phyloP scores from a whole-genome alignment of 2,797 vertebrate genomes.

The Manis pentadactyla region DNA sequence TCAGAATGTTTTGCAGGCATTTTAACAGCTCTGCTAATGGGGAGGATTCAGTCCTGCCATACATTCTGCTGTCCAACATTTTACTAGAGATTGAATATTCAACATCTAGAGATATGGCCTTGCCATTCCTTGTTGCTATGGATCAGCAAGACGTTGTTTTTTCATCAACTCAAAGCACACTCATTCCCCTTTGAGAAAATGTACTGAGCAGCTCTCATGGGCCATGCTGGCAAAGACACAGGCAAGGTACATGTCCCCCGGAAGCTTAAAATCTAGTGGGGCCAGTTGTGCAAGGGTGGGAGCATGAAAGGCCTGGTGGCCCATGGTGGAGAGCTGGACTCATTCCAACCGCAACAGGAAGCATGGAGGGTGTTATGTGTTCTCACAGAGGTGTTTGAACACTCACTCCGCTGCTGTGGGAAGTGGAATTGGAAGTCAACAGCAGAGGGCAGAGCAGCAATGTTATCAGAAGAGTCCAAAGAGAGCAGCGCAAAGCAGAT shows the following conservation, averaged over 20 bases:
- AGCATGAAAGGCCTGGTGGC: background rate
- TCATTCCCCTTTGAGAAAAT: slow-evolving; percentile 4
- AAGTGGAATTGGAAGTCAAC: background rate
- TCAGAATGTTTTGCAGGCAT: background rate
- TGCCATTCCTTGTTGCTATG: background rate
- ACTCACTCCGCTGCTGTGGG: background rate
- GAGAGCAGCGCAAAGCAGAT: background rate
- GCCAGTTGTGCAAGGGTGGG: background rate
- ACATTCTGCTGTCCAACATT: background rate
- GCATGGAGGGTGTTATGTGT: background rate
- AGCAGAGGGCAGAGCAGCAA: background rate
- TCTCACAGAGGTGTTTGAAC: background rate
- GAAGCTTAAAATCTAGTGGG: background rate
- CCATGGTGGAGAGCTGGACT: background rate
- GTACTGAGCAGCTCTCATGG: background rate
- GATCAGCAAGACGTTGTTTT: background rate
- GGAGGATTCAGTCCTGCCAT: background rate
- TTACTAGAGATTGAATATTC: background rate
- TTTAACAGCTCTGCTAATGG: background rate
- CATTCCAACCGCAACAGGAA: background rate
- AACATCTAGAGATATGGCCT: background rate
- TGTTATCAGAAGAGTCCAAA: background rate
- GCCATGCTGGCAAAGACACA: background rate
- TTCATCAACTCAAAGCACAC: slow-evolving; percentile 19
- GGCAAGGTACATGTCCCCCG: background rate